phyloP scores from a whole-genome alignment of 2,797 vertebrate genomes.

The Triplophysa yarkandensis region DNA sequence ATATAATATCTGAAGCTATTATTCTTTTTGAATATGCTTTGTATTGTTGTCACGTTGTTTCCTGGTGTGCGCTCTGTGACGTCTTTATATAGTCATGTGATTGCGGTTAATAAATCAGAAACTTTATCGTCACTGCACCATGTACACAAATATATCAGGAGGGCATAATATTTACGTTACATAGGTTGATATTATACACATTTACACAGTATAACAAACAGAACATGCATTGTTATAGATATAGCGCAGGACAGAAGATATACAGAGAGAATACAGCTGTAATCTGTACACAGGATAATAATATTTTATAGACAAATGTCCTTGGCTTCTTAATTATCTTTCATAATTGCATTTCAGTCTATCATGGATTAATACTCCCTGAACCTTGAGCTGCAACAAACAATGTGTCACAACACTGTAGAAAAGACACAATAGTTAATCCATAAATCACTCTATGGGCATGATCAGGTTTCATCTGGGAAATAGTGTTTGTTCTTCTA shows the following conservation, averaged over 20 bases:
- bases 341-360: neutral
- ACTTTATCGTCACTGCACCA: neutral
- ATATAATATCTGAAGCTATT: no score
- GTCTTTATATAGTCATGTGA: neutral
- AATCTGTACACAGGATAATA: constrained; percentile 4
- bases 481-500: constrained; percentile 28
- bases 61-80: neutral
- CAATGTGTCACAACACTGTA: neutral
- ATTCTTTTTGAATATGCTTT: no score
- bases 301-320: neutral
- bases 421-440: neutral
- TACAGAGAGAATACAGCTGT: neutral
- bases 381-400: neutral
- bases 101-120: neutral
- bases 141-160: neutral
- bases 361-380: neutral
- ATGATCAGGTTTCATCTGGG: neutral
- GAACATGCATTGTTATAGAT: neutral
- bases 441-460: neutral
- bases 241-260: neutral
- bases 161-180: no score
- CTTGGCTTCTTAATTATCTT: neutral
- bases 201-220: neutral
- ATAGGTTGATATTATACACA: no score
- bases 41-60: neutral